Evolutionary conservation across 2,888 invertebrate genomes (phyloP).

Genomic region (Nasonovia ribisnigri): DNA sequence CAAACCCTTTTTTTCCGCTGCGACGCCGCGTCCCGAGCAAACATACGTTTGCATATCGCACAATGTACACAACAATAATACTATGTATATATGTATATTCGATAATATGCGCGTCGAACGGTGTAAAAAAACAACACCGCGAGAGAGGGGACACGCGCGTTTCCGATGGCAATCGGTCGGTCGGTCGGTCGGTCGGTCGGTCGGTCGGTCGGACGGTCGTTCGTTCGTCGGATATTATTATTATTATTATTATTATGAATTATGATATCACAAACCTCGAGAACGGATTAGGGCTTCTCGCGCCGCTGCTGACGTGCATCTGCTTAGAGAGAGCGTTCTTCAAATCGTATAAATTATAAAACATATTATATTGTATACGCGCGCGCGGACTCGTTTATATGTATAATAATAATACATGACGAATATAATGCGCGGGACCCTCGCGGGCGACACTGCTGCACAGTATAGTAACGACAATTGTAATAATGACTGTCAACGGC

Average conservation of each 20-base stretch:
- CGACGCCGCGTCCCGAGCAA: neutral
- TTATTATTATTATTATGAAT: constrained; percentile 1
- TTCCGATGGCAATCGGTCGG: constrained; percentile 29
- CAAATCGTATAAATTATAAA: constrained; percentile 42
- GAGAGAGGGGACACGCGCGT: neutral
- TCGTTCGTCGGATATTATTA: constrained; percentile 2
- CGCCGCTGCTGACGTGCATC: neutral
- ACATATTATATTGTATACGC: neutral
- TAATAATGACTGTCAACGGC: constrained; percentile 35
- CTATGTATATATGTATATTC: neutral
- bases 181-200: constrained; percentile 26
- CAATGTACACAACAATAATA: neutral
- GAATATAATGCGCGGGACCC: constrained; percentile 4
- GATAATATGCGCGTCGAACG: constrained; percentile 21
- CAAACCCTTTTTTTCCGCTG: constrained; percentile 31
- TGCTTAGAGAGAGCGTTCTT: constrained; percentile 32
- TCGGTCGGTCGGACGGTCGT: no score
- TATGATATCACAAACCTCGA: constrained; percentile 44
- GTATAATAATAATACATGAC: neutral
- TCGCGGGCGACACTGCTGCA: neutral
- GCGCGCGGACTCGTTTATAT: neutral
- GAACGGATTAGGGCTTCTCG: constrained; percentile 41
- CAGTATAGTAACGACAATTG: neutral
- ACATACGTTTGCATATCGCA: constrained; percentile 47
- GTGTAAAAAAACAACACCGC: constrained; percentile 17